Evolutionary conservation across 2,797 vertebrate species (phyloP).

Genomic region (Myripristis murdjan): DNA sequence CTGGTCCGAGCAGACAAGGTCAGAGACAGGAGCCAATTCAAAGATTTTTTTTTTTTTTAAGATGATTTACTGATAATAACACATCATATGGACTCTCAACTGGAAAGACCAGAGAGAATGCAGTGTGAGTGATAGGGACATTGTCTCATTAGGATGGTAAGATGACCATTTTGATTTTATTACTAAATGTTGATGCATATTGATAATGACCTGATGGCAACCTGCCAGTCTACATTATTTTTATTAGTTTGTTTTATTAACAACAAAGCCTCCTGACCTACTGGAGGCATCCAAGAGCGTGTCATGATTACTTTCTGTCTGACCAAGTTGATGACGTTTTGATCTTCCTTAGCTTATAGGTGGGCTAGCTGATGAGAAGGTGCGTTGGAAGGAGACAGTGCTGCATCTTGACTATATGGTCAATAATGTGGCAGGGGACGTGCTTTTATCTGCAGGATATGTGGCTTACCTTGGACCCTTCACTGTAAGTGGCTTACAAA

Average conservation of each 20-base stretch:
- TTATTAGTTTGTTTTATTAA: not conserved
- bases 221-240: no score
- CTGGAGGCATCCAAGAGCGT: not conserved
- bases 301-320: conserved; percentile 2
- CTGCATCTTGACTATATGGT: conserved; percentile 90
- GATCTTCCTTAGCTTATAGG: conserved; percentile 87
- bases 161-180: no score
- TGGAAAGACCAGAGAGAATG: not conserved
- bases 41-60: no score
- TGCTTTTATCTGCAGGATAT: conserved; percentile 91
- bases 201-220: not conserved
- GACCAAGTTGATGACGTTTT: conserved; percentile 17
- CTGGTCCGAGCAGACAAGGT: conserved; percentile 90
- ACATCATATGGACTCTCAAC: not conserved
- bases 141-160: no score
- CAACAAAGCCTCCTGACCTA: not conserved
- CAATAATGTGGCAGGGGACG: conserved; percentile 89
- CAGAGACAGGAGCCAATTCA: conserved; percentile 6
- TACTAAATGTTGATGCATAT: not conserved
- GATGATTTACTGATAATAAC: not conserved
- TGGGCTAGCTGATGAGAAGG: conserved; percentile 91
- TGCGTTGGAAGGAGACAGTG: conserved; percentile 92
- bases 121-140: no score
- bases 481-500: conserved; percentile 85
- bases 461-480: conserved; percentile 95